Evolutionary conservation across 2,888 invertebrate species (phyloP), one percentile per base, ranked within the genome.

Genomic region (Apamea sordens): DNA sequence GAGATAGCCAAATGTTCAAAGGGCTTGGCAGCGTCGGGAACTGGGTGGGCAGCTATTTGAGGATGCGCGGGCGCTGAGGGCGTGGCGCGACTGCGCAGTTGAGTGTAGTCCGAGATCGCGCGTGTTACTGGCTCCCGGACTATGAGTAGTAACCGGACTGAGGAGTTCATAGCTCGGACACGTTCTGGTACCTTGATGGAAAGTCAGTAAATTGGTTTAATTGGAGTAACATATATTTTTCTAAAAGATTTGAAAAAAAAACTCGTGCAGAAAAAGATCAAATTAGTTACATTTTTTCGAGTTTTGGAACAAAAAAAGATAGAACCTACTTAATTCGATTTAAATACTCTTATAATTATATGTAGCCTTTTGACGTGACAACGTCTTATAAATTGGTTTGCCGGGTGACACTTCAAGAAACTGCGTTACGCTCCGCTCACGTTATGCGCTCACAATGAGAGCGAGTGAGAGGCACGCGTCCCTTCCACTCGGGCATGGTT

Each of bases 71-170:
- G 97, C 85, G 98, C 97, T 18, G 98, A 98, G 1, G 98, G 98
- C 61, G 98, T 98, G 44, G 98, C 98, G 92, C 98, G 98, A 89
- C 98, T 98, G 85, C 98, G 97, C 89, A 99, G 97, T 95, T 99
- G 99, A 36, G 99, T 99, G 96, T 99, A 99, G 97, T 99, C 99
- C 24, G 99, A 99, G 91, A 99, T 98, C 74, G 99, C 99, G 77
- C 99, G 97, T 32, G 99, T 99, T 77, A 99, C 99, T 6, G 99
- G 99, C 94, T 99, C 99, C 24, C 99, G 97, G 41, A 99, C 99
- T 92, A 99, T 99, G 89, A 99, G 97, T 85, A 99, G 97, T 80
- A 99, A 97, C 91, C 99, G 98, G 83, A 99, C 98, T 92, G 98
- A 98, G 15, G 98, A 98, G 97, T 99, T 99, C 99, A 99, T 99